These are phyloP conservation scores for Pyrgilauda ruficollis DNA, from an alignment of 2,113 vertebrate genomes.

Conservation along the genomic window DNA sequence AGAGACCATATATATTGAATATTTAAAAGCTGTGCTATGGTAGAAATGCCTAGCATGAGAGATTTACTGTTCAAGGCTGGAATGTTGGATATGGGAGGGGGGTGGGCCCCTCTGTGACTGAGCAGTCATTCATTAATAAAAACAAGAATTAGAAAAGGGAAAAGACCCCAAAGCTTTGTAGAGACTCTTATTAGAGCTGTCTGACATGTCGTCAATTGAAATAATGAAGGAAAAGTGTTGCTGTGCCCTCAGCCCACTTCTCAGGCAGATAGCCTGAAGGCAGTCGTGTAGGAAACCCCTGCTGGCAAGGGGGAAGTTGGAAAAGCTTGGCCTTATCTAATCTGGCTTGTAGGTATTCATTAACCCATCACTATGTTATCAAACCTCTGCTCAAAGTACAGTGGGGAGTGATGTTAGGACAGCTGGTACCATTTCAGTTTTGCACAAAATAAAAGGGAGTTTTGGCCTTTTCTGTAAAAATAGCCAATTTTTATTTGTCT, in stretches of 20 bases:
- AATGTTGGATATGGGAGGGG: background rate
- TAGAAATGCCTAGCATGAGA: background rate
- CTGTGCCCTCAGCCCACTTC: background rate
- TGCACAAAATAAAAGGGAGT: background rate
- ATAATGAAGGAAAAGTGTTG: accelerated
- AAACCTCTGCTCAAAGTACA: background rate
- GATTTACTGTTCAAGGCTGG: background rate
- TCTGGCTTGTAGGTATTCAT: conserved; percentile 24
- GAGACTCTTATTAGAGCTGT: background rate
- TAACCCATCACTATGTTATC: background rate
- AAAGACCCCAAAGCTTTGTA: background rate
- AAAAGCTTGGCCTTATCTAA: background rate
- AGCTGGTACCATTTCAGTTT: background rate
- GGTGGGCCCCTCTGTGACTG: background rate
- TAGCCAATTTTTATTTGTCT: background rate
- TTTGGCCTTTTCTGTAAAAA: background rate
- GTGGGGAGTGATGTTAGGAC: background rate
- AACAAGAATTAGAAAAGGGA: background rate
- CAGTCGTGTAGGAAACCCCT: background rate
- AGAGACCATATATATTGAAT: accelerated
- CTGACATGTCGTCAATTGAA: background rate
- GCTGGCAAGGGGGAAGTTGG: background rate
- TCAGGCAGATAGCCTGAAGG: background rate
- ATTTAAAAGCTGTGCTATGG: background rate
- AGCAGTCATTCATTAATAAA: background rate